These are phyloP conservation scores for Linyphia triangularis DNA, from an alignment of 2,888 invertebrate species.

Conservation along the genomic window DNA sequence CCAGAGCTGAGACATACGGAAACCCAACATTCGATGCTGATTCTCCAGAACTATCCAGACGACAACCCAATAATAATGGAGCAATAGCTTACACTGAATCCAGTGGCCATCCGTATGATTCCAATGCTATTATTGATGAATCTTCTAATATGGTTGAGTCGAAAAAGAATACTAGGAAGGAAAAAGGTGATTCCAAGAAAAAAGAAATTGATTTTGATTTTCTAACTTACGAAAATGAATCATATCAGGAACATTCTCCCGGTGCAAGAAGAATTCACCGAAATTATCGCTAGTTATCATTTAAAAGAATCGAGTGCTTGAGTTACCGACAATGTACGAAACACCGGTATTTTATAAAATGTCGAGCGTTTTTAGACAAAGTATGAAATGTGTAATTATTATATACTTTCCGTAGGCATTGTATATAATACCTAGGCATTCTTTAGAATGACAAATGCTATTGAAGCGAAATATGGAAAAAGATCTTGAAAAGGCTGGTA, in stretches of 20 bases:
- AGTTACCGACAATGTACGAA: too few relatives aligned
- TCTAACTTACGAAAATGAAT: slow-evolving; percentile 56
- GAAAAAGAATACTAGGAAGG: not conserved
- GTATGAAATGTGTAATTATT: too few relatives aligned
- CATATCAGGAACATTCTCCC: slow-evolving; percentile 50
- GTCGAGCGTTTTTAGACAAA: too few relatives aligned
- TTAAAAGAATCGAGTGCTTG: too few relatives aligned
- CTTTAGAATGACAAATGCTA: too few relatives aligned
- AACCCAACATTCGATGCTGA: slow-evolving; percentile 61
- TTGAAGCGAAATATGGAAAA: too few relatives aligned
- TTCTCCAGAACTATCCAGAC: slow-evolving; percentile 29
- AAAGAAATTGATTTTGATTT: not conserved
- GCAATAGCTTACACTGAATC: slow-evolving; percentile 40
- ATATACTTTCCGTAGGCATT: too few relatives aligned
- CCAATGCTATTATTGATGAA: not conserved
- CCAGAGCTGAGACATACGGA: slow-evolving; percentile 62
- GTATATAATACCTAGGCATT: too few relatives aligned
- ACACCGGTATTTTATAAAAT: too few relatives aligned
- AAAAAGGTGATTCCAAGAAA: not conserved
- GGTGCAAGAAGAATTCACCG: not conserved
- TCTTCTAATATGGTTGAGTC: not conserved
- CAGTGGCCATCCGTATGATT: slow-evolving; percentile 46
- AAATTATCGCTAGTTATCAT: not conserved
- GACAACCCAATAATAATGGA: not conserved
- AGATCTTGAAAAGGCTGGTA: too few relatives aligned